phyloP scores from a whole-genome alignment of 2,113 vertebrate genomes.

The Leucopternis melanops region DNA sequence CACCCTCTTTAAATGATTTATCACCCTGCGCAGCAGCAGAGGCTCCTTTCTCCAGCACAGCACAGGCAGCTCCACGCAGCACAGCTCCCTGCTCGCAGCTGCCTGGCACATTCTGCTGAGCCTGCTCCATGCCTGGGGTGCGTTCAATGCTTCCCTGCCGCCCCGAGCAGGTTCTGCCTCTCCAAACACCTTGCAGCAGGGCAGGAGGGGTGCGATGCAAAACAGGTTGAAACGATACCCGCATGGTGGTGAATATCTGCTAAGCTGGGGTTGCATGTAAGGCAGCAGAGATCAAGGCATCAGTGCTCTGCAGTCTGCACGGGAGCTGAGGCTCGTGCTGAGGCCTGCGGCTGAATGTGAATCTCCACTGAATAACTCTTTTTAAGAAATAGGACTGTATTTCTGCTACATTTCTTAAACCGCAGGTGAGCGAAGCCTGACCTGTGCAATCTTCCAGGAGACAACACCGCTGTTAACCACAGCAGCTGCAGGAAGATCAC shows the following conservation, averaged over 20 bases:
- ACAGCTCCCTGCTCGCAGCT: not conserved
- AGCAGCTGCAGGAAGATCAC: not conserved
- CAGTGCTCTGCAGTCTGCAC: not conserved
- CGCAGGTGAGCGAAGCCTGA: not conserved
- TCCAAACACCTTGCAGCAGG: not conserved
- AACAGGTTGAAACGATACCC: not conserved
- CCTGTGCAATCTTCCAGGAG: not conserved
- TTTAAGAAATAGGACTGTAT: not conserved
- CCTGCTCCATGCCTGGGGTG: not conserved
- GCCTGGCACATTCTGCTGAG: not conserved
- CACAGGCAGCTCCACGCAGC: not conserved
- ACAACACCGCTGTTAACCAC: not conserved
- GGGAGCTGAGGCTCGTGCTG: not conserved
- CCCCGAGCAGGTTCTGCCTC: not conserved
- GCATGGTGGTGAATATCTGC: accelerated
- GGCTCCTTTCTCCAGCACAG: not conserved
- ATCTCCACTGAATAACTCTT: not conserved
- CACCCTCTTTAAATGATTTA: not conserved
- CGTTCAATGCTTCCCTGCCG: accelerated
- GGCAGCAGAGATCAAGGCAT: not conserved
- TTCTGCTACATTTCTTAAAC: not conserved
- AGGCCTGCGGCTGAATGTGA: not conserved
- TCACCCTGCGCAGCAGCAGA: not conserved
- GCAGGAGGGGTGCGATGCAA: not conserved
- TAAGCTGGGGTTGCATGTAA: accelerated